Percentiles rank a stretch among this genome's conserved stretches.
phyloP scores from a whole-genome alignment of 2,797 vertebrate species.

The Danio tinwini region DNA sequence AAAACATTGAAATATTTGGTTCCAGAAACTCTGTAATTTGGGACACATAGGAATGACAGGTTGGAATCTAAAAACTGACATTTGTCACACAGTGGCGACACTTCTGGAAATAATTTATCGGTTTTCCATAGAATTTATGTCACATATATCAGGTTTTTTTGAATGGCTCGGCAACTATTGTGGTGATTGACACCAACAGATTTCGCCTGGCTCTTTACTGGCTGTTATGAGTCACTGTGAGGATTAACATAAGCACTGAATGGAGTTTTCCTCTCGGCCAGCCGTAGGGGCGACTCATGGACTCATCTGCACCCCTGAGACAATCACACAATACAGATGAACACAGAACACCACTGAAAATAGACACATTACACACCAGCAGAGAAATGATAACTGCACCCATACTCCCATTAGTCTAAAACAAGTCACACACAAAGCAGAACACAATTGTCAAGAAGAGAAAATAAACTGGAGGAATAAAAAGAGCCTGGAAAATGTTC shows the following conservation, averaged over 20 bases:
- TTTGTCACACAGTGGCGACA: too few relatives aligned
- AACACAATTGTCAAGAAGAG: slow-evolving; percentile 3
- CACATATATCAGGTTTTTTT: too few relatives aligned
- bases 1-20: too few relatives aligned
- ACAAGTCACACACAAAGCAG: neutral
- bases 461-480: neutral
- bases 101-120: too few relatives aligned
- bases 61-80: too few relatives aligned
- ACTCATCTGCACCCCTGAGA: slow-evolving; percentile 34
- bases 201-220: too few relatives aligned
- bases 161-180: too few relatives aligned
- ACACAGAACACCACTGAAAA: slow-evolving; percentile 63
- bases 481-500: slow-evolving; percentile 11
- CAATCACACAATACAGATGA: slow-evolving; percentile 33
- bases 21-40: too few relatives aligned
- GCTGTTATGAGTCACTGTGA: neutral
- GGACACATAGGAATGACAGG: too few relatives aligned
- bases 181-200: too few relatives aligned
- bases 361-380: slow-evolving; percentile 66
- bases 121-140: too few relatives aligned
- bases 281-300: neutral
- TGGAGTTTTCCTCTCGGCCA: slow-evolving; percentile 6
- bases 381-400: slow-evolving; percentile 66
- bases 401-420: slow-evolving; percentile 52
- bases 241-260: slow-evolving; percentile 10